Base-by-base conservation (phyloP, 1,140 invertebrate genomes). In the Drosophila rufa region DNA sequence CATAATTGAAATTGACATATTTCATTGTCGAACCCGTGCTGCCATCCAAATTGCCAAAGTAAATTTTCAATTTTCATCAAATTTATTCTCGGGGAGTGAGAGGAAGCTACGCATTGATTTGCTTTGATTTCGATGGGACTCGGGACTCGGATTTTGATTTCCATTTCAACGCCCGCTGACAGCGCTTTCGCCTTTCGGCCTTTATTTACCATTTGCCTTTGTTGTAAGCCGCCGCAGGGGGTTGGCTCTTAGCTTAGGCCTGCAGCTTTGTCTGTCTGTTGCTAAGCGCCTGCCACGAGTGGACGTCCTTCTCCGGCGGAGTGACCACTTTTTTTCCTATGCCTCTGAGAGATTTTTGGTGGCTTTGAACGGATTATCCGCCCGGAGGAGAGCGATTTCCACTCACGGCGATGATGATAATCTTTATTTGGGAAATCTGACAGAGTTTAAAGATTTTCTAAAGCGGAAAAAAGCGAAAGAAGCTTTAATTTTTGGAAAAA, bases 1-100 rank as follows among this genome's bases (percentile, higher is more conserved):
- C 66, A 75, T 87, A 87, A 87, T 87, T 87, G 84, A 87, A 87
- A 89, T 87, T 87, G 84, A 87, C 84, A 89, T 89, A 87, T 87
- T 87, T 87, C 77, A 80, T 75, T 89, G 84, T 84, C 45, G 67
- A 46, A 45, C 40, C 69, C 62, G 30, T 30, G 67, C 56, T 53
- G 82, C 77, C 61, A 68, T 65, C 43, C 45, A 75, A 87, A 83
- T 89, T 87, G 84, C 74, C 77, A 87, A 87, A 87, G 84, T 84
- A 87, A 71, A 87, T 89, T 89, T 87, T 87, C 84, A 89, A 87
- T 87, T 87, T 87, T 87, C 83, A 82, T 80, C 76, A 80, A 66
- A 64, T 67, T 71, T 60, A 48, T 80, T 46, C 58, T 27, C 9
- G 50, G 47, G 15, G 36, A 2, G 40, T 4, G 15, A 2, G 30